phyloP scores from a whole-genome alignment of 2,888 invertebrate species.

The Acanthoscelides obtectus region DNA sequence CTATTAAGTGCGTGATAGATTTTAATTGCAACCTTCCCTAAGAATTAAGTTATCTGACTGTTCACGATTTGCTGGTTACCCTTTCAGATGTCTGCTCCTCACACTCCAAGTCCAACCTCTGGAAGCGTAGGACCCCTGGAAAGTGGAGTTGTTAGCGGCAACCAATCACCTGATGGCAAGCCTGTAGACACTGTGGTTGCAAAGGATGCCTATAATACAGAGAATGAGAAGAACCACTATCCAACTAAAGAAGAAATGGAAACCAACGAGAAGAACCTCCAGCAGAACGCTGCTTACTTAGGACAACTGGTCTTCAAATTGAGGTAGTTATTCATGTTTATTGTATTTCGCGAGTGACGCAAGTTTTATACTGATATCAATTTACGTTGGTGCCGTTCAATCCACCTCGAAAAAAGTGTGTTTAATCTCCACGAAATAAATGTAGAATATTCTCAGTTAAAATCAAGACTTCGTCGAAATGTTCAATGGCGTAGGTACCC shows the following conservation, averaged over 20 bases:
- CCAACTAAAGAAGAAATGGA: conserved; percentile 56
- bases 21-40: too few species aligned
- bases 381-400: too few species aligned
- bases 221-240: conserved; percentile 45
- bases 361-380: too few species aligned
- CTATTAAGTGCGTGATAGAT: too few species aligned
- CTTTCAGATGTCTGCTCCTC: conserved; percentile 42
- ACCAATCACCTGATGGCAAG: conserved; percentile 15
- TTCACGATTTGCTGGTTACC: too few species aligned
- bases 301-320: conserved; percentile 88
- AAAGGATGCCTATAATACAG: conserved; percentile 47
- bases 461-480: too few species aligned
- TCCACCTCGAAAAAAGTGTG: too few species aligned
- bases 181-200: conserved; percentile 28
- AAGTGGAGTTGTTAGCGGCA: conserved; percentile 35
- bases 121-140: conserved; percentile 44
- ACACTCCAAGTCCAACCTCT: conserved; percentile 46
- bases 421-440: too few species aligned
- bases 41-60: too few species aligned
- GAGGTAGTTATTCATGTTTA: conserved; percentile 38
- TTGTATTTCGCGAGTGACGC: not conserved
- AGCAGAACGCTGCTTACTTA: conserved; percentile 62
- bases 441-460: too few species aligned
- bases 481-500: too few species aligned
- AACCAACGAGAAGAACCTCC: conserved; percentile 55